Evolutionary conservation across 2,888 invertebrate species (phyloP).

Genomic region (Imbricaverruca yamaguchii): DNA sequence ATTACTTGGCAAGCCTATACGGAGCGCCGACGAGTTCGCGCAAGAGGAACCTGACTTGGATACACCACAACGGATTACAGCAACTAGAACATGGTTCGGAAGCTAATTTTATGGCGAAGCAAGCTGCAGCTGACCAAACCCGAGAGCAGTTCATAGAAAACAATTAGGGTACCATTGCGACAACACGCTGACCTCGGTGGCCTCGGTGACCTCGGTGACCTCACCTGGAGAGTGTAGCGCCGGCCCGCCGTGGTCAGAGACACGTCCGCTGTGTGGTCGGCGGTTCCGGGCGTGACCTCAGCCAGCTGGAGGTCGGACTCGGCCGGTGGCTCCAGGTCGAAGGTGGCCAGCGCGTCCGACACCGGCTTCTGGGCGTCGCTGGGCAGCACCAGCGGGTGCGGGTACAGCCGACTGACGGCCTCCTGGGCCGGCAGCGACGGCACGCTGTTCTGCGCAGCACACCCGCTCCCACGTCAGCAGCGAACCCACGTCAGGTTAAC

Average conservation of each 20-base stretch:
- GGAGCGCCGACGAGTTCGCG: no score
- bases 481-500: no score
- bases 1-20: no score
- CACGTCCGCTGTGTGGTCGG: background rate
- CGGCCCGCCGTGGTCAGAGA: background rate
- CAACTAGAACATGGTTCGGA: no score
- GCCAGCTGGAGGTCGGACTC: slow-evolving; percentile 1
- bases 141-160: no score
- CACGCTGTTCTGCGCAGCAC: slow-evolving; percentile 56
- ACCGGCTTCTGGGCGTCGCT: slow-evolving; percentile 67
- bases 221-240: background rate
- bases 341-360: slow-evolving; percentile 58
- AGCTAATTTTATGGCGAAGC: no score
- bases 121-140: no score
- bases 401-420: slow-evolving; percentile 69
- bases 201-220: slow-evolving; percentile 9
- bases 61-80: no score
- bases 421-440: slow-evolving; percentile 59
- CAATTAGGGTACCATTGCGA: no score
- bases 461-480: background rate
- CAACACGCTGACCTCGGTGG: background rate
- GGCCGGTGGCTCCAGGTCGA: slow-evolving; percentile 42
- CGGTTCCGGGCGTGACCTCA: background rate
- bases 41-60: no score
- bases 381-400: slow-evolving; percentile 68